Evolutionary conservation across 2,888 invertebrate genomes (phyloP).

Genomic region (Yponomeuta sedellus): DNA sequence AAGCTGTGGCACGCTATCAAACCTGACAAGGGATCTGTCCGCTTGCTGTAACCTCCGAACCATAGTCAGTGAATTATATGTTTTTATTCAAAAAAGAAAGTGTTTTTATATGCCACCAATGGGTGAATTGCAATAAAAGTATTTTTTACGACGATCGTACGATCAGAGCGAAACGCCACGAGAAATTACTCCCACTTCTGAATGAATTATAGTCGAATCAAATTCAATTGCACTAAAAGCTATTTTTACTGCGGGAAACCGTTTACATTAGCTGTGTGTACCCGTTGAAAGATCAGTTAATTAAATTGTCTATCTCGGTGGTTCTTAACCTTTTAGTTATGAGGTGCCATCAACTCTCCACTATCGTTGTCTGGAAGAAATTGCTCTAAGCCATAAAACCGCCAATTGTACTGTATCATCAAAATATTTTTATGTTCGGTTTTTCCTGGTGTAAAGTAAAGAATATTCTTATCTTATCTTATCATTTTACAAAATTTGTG

Average conservation of each 20-base stretch:
- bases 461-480: no score
- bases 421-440: no score
- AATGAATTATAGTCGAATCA: slow-evolving; percentile 9
- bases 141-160: slow-evolving; percentile 55
- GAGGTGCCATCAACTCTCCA: no score
- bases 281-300: background rate
- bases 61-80: slow-evolving; percentile 9
- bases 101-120: slow-evolving; percentile 48
- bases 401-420: no score
- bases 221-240: slow-evolving; percentile 11
- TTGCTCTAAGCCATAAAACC: no score
- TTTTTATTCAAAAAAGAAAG: slow-evolving; percentile 29
- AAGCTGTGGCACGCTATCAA: slow-evolving; percentile 56
- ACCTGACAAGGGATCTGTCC: slow-evolving; percentile 44
- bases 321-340: no score
- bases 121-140: slow-evolving; percentile 66
- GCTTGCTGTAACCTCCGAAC: slow-evolving; percentile 12
- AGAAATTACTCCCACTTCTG: background rate
- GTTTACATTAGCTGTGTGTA: background rate
- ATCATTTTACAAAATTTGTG: no score
- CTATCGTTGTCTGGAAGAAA: no score
- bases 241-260: background rate
- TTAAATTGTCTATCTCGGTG: background rate
- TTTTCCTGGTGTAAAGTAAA: no score
- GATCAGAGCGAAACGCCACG: background rate